Evolutionary conservation across 2,888 invertebrate species (phyloP), one percentile per base, ranked within the genome.

Genomic region (Diplazon laetatorius): DNA sequence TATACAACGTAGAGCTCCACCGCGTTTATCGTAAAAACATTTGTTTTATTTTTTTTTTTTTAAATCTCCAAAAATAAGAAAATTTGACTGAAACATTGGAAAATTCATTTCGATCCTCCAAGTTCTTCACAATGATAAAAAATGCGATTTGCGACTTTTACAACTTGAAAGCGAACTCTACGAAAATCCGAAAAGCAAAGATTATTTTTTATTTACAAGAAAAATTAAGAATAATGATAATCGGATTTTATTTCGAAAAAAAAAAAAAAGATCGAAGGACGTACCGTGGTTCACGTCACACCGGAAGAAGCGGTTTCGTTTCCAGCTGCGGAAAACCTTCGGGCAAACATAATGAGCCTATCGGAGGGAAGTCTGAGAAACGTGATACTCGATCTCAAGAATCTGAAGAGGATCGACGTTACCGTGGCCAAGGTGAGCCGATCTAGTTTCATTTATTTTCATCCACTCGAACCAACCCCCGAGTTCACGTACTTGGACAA

Each of bases 321-420:
- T 91, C 95, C 97, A n/a, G 95, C 96, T 2, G 95, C 96, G 0
- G 96, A 96, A 91, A 95, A 93, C 91, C 92, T 97, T 84, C 91
- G 93, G 57, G 91, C 92, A 76, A 85, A 85, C 16, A 89, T 93
- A 65, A 89, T 93, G 74, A 87, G 87, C 42, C 78, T 86, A 44
- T 84, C 83, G 8, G 83, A 85, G 46, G 78, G 82, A 44, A 85
- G 81, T 52, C 74, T 71, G 9, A 81, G 83, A 70, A 83, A 86
- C 18, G 89, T 92, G 22, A 86, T 92, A 50, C 85, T 93, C 10
- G 91, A 93, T 85, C 93, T 94, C n/a, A 91, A 91, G 79, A 92
- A 92, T 82, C 91, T 94, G 35, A 91, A 91, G 66, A 92, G 92
- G 82, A 93, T 94, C 81, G 94, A 94, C 87, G 92, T 92, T 4